These are phyloP conservation scores for Sphyrna mokarran DNA, from an alignment of 2,113 vertebrate species.

Conservation along the genomic window DNA sequence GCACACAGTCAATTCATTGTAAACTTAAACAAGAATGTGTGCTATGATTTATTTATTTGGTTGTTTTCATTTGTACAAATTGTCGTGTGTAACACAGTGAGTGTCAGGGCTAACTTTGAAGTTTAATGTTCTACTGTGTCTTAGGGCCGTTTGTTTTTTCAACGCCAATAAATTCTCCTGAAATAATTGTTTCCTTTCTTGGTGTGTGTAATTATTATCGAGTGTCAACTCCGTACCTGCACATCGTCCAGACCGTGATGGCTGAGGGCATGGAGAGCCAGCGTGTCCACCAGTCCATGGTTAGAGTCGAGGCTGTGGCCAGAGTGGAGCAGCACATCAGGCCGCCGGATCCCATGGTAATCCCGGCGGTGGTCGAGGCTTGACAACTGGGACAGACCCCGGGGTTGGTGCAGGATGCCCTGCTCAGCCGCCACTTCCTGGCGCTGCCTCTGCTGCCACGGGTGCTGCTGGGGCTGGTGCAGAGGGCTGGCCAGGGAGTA, in stretches of 20 bases:
- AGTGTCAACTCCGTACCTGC: constrained; percentile 41
- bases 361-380: constrained; percentile 35
- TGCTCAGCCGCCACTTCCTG: constrained; percentile 33
- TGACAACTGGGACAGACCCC: constrained; percentile 35
- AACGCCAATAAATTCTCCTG: background rate
- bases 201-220: background rate
- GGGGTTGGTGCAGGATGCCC: constrained; percentile 25
- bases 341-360: constrained; percentile 31
- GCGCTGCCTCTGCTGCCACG: constrained; percentile 36
- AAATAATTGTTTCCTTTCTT: background rate
- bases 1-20: background rate
- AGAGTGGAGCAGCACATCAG: constrained; percentile 36
- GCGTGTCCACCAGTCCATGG: constrained; percentile 33
- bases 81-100: background rate
- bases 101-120: background rate
- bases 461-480: constrained; percentile 34
- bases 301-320: constrained; percentile 15
- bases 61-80: background rate
- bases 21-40: background rate
- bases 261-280: constrained; percentile 32
- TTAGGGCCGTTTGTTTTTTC: no score
- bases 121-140: background rate
- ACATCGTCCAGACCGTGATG: constrained; percentile 37
- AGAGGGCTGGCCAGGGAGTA: constrained; percentile 35
- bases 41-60: background rate